Base-by-base conservation (phyloP, 1,140 invertebrate species). In the Lysiphlebus fabarum region DNA sequence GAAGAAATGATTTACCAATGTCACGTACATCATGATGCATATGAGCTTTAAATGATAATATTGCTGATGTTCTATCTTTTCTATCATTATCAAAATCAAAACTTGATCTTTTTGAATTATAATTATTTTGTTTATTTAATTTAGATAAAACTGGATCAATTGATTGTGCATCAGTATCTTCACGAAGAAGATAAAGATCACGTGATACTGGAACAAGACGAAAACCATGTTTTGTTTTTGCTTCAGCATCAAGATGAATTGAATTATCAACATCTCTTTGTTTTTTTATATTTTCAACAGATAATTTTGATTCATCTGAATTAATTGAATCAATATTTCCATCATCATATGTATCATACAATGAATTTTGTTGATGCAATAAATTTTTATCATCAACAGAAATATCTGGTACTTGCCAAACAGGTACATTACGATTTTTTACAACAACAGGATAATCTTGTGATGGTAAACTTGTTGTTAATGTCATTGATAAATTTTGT, bases 1-100 rank as follows among this genome's bases (percentile, higher is more conserved):
- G 56, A 44, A 62, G 26, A 48, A 65, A 63, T 10, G 59, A 53
- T 26, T 63, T 65, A 6, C 64, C 64, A 42, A 65, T 65, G 38
- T 65, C 62, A 5, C 50, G 11, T 11, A 65, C 64, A 9, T 58
- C 37, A 37, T 65, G 64, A 53, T 65, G 64, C 58, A 65, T 61
- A 45, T 65, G 64, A 44, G 64, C 64, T 42, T 58, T 65, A 26
- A 65, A 65, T 6, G 62, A 60, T 17, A 65, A 44, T 17, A 65
- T 61, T 7, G 59, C 62, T 6, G 58, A 60, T n/a, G 56, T 59
- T 34, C 45, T 26, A 26, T 63, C 62, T 37, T 36, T 54, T 7
- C 11, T 14, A 11, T 57, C 47, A 9, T 41, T 38, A 9, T 51
- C 36, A 8, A 55, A 37, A 48, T 37, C 7, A 4, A 36, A 36